phyloP scores from a whole-genome alignment of 2,113 vertebrate species.

The Stercorarius parasiticus region DNA sequence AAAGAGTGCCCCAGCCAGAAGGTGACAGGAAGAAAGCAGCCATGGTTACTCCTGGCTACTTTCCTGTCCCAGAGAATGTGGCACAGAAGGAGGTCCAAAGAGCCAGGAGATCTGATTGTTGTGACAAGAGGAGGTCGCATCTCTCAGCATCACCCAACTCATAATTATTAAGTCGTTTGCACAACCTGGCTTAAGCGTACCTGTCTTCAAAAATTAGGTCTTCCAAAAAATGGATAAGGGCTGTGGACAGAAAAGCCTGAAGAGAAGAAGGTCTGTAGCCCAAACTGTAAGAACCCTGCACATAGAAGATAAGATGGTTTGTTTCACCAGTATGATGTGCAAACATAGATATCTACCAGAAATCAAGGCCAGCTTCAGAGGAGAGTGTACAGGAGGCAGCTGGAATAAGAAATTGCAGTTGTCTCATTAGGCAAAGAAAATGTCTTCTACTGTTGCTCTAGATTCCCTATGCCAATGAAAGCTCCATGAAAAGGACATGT shows the following conservation, averaged over 20 bases:
- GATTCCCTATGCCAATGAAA: neutral
- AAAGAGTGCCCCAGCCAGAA: neutral
- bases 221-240: neutral
- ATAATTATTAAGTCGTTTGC: neutral
- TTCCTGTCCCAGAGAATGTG: neutral
- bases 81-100: neutral
- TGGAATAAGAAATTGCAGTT: neutral
- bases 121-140: neutral
- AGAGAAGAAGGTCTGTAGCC: neutral
- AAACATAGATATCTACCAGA: neutral
- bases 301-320: neutral
- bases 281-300: neutral
- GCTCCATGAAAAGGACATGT: neutral
- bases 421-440: neutral
- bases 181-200: neutral
- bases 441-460: neutral
- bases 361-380: neutral
- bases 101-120: fast-evolving
- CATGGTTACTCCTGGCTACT: fast-evolving
- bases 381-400: neutral
- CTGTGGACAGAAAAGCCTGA: neutral
- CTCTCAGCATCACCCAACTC: neutral
- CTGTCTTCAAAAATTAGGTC: neutral
- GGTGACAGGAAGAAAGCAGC: neutral
- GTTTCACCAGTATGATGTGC: neutral